Evolutionary conservation across 2,888 invertebrate genomes (phyloP), one percentile per base, ranked within the genome.

Genomic region (Cheilosia vulpina): DNA sequence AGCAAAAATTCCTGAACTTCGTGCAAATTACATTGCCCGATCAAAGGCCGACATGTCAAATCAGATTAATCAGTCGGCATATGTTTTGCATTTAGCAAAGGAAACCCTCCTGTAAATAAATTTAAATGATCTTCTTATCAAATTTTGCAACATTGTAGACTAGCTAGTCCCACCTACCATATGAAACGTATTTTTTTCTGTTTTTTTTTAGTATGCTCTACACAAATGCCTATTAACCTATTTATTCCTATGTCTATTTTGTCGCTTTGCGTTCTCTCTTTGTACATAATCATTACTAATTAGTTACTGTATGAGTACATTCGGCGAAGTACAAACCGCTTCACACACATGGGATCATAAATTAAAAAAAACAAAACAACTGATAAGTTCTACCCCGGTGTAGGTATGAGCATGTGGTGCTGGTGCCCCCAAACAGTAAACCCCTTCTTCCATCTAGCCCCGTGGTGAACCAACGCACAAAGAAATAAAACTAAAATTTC

Each of bases 181-280:
- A 62, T 21, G 13, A 4, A 41, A 34, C 17, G 13, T 24, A 43
- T n/a, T 21, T 15, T 15, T 52, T 38, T 52, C 2, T 31, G 52
- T 53, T 21, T 38, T 52, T 5, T 31, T 65, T 53, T 21, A 17
- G 6, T 55, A 31, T 55, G 31, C 6, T 60, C 53, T 57, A 11
- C 38, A 72, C 43, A 47, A 19, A 47, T 79, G 72, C 52, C 65
- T 41, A 66, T 79, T 79, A 79, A 79, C 79, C 72, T 53, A 72
- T 66, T 52, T 79, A 24, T 60, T 24, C 15, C 21, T 17, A 34
- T 38, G 34, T n/a, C 1, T 19, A 13, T 38, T 43, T 21, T 43
- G 19, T 58, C 5, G 11, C 34, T 45, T 68, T 38, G 15, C n/a
- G 27, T 5, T 41, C 19, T 53, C 27, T 45, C 13, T 34, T 52